phyloP scores from a whole-genome alignment of 2,888 invertebrate species.

The Celastrina argiolus region DNA sequence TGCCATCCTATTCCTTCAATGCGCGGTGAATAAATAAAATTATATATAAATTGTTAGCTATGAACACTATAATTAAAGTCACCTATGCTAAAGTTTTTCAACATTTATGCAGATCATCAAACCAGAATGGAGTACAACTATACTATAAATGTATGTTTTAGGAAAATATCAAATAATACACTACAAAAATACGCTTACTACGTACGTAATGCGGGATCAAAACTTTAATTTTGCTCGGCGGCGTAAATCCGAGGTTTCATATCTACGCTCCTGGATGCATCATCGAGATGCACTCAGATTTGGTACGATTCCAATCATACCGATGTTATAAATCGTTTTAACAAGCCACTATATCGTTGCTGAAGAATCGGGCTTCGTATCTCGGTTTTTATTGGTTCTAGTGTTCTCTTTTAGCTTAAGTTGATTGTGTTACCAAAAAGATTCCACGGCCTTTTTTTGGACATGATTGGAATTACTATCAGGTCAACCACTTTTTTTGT shows the following conservation, averaged over 20 bases:
- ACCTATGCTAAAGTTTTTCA: no score
- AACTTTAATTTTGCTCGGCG: constrained; percentile 34
- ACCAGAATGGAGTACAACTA: no score
- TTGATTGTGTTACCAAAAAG: neutral
- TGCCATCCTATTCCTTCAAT: no score
- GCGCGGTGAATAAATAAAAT: no score
- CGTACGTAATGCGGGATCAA: constrained; percentile 27
- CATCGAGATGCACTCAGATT: constrained; percentile 14
- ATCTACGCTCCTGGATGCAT: constrained; percentile 18
- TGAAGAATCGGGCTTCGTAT: constrained; percentile 5
- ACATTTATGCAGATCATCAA: no score
- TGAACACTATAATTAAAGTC: no score
- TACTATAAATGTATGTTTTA: no score
- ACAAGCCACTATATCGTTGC: constrained; percentile 5
- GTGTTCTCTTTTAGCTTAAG: neutral
- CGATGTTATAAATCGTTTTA: constrained; percentile 19
- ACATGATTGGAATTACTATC: neutral
- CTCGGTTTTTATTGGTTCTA: neutral
- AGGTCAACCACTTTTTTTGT: no score
- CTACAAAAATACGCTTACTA: constrained; percentile 19
- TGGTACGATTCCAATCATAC: constrained; percentile 17
- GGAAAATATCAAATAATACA: neutral
- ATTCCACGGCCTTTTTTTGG: neutral
- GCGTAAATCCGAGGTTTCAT: constrained; percentile 30
- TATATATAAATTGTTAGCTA: no score